phyloP scores from a whole-genome alignment of 2,113 vertebrate species.

The Dermatemys mawii region DNA sequence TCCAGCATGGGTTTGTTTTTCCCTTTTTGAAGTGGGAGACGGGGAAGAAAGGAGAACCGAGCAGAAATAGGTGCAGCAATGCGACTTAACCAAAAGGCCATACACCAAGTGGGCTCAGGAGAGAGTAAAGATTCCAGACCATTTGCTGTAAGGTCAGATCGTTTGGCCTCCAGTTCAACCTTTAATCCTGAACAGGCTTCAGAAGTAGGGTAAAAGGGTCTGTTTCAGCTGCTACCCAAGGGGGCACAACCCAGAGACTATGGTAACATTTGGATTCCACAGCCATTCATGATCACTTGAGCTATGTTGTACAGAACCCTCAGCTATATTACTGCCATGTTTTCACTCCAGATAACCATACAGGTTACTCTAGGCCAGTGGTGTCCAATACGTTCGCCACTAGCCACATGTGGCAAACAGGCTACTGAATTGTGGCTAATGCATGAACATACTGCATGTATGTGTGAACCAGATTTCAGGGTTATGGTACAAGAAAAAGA shows the following conservation, averaged over 20 bases:
- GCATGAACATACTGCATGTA: no score
- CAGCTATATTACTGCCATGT: neutral
- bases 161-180: neutral
- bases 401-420: no score
- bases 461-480: no score
- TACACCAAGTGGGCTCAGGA: rapidly evolving
- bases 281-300: rapidly evolving
- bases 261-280: rapidly evolving
- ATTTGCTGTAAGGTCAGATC: neutral
- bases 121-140: rapidly evolving
- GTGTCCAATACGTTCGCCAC: no score
- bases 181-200: rapidly evolving
- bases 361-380: neutral
- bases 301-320: neutral
- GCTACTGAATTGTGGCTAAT: no score
- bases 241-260: neutral
- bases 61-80: rapidly evolving
- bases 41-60: rapidly evolving
- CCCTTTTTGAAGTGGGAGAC: rapidly evolving
- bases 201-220: neutral
- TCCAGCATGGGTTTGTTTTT: neutral
- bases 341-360: neutral
- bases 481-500: no score
- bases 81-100: rapidly evolving
- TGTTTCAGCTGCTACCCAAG: neutral